Evolutionary conservation across 2,888 invertebrate genomes (phyloP).

Genomic region (Cistogaster globosa): DNA sequence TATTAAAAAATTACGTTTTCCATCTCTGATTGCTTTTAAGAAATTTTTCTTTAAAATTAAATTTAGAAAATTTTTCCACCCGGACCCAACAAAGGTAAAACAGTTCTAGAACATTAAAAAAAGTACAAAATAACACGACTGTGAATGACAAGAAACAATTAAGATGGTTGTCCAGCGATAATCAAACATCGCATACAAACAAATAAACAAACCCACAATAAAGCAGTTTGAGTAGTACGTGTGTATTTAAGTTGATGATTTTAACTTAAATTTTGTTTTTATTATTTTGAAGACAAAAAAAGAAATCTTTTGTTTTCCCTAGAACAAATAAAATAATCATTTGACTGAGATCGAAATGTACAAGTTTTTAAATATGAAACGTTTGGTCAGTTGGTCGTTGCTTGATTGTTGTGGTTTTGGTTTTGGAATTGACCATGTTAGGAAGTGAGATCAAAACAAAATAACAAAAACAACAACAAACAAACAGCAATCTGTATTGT

Average conservation of each 20-base stretch:
- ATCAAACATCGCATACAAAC: conserved; percentile 60
- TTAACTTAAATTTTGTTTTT: conserved; percentile 23
- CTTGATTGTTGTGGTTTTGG: conserved; percentile 18
- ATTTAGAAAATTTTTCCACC: background rate
- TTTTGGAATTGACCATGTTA: conserved; percentile 64
- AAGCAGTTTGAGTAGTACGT: conserved; percentile 14
- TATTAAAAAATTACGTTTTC: too few species aligned
- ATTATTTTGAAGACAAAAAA: background rate
- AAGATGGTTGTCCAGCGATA: conserved; percentile 73
- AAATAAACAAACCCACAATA: conserved; percentile 16
- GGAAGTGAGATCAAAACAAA: conserved; percentile 67
- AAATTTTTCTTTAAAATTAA: too few species aligned
- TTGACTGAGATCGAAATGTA: conserved; percentile 48
- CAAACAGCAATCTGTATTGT: conserved; percentile 25
- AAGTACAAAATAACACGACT: conserved; percentile 57
- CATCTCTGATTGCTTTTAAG: too few species aligned
- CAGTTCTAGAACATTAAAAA: conserved; percentile 36
- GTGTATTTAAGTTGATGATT: conserved; percentile 20
- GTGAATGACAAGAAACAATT: conserved; percentile 73
- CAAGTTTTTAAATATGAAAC: conserved; percentile 56
- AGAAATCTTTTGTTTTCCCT: conserved; percentile 25
- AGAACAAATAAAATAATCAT: conserved; percentile 57
- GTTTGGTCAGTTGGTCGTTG: conserved; percentile 40
- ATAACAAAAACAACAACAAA: conserved; percentile 30
- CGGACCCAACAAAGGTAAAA: conserved; percentile 28